Evolutionary conservation across 2,113 vertebrate genomes (phyloP).

Genomic region (Anser cygnoides): DNA sequence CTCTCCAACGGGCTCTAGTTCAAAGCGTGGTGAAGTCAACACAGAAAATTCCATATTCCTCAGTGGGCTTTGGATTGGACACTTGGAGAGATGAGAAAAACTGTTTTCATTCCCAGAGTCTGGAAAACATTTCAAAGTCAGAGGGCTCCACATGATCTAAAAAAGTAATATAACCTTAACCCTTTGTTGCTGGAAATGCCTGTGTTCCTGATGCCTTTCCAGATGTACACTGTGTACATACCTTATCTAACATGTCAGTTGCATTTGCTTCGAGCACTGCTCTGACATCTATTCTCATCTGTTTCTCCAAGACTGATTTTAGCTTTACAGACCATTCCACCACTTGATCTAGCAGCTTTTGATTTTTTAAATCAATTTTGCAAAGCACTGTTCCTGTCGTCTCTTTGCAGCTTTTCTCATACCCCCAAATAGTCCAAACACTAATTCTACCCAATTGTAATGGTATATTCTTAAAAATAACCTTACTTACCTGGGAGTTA

Average conservation of each 20-base stretch:
- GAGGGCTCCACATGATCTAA: neutral
- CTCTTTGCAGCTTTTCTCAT: neutral
- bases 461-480: neutral
- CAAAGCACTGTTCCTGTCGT: neutral
- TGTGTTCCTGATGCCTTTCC: neutral
- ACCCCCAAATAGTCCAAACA: neutral
- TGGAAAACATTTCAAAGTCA: conserved; percentile 4
- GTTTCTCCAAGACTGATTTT: neutral
- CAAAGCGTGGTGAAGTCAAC: conserved; percentile 44
- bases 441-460: neutral
- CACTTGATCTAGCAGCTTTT: neutral
- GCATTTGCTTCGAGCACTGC: neutral
- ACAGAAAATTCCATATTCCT: conserved; percentile 61
- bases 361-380: neutral
- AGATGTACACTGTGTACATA: rapidly evolving
- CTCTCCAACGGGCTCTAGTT: neutral
- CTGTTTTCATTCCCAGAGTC: neutral
- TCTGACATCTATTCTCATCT: neutral
- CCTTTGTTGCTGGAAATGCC: neutral
- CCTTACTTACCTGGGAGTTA: neutral
- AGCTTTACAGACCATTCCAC: neutral
- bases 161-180: neutral
- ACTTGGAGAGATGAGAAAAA: conserved; percentile 43
- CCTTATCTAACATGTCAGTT: neutral
- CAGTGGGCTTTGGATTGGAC: conserved; percentile 39